Evolutionary conservation across 2,113 vertebrate species (phyloP).

Genomic region (Gymnarchus niloticus): DNA sequence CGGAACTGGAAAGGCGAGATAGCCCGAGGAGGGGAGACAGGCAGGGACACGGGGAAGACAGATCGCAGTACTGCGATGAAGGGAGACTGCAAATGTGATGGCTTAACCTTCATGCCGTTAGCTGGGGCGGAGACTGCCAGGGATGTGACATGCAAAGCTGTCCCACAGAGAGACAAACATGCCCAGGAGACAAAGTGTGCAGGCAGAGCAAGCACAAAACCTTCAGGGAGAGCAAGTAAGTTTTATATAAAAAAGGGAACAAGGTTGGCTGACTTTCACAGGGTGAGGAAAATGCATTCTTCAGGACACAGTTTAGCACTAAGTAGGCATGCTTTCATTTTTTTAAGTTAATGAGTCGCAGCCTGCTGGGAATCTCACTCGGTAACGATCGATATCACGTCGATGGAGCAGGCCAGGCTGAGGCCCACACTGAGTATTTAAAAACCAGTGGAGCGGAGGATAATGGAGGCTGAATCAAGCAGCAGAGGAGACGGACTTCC

Average conservation of each 20-base stretch:
- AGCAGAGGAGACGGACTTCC: neutral
- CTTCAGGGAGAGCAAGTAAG: neutral
- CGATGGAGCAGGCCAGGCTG: slow-evolving; percentile 50
- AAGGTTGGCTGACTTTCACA: slow-evolving; percentile 24
- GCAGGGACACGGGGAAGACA: slow-evolving; percentile 10
- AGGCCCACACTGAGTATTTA: slow-evolving; percentile 54
- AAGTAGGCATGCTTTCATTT: slow-evolving; percentile 47
- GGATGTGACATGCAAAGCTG: slow-evolving; percentile 9
- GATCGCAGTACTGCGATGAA: slow-evolving; percentile 28
- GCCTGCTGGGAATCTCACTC: slow-evolving; percentile 57
- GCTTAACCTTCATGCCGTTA: slow-evolving; percentile 18
- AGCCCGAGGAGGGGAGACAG: neutral
- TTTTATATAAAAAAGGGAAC: neutral
- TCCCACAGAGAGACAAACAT: slow-evolving; percentile 2
- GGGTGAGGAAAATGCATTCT: slow-evolving; percentile 16
- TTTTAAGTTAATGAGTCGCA: slow-evolving; percentile 50
- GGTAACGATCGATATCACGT: slow-evolving; percentile 52
- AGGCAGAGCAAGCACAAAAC: neutral
- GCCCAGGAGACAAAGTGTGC: neutral
- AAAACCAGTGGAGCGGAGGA: slow-evolving; percentile 58
- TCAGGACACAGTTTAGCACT: slow-evolving; percentile 1
- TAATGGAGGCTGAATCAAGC: neutral
- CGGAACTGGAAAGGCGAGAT: neutral
- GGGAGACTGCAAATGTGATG: slow-evolving; percentile 24
- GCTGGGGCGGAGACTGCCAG: neutral